Conservation (phyloP, 2,113 vertebrate genomes). For the Salvator merianae region DNA sequence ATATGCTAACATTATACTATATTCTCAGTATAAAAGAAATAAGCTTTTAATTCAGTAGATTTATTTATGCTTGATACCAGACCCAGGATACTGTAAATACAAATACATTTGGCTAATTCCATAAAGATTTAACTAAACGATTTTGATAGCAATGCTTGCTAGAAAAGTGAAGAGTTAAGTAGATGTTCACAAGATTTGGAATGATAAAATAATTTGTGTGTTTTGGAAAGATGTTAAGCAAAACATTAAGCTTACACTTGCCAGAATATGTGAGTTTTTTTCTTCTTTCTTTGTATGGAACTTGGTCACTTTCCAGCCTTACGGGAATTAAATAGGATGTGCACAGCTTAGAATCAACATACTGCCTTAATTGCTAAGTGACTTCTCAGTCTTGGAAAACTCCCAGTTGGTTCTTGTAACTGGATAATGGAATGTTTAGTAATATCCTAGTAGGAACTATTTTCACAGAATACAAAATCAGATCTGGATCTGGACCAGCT, state of each 20-base stretch:
- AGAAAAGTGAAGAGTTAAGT: not conserved
- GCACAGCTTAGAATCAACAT: not conserved
- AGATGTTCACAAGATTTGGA: not conserved
- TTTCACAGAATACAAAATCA: no score
- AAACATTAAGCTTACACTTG: not conserved
- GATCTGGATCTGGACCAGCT: no score
- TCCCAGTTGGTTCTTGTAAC: not conserved
- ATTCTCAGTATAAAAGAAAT: not conserved
- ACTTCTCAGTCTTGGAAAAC: not conserved
- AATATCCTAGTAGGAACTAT: no score
- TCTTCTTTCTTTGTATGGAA: not conserved
- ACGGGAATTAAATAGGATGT: not conserved
- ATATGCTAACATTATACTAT: no score
- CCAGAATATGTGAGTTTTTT: not conserved
- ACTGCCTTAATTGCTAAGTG: not conserved
- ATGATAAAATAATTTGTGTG: not conserved
- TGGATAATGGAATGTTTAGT: not conserved
- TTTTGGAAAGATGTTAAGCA: not conserved
- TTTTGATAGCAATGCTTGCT: not conserved
- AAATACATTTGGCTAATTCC: not conserved
- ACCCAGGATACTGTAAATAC: not conserved
- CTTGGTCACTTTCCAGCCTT: not conserved
- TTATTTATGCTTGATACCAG: not conserved
- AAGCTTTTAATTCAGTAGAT: not conserved
- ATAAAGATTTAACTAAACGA: not conserved